Evolutionary conservation across 2,113 vertebrate species (phyloP), one percentile per base, ranked within the genome.

Genomic region (Cololabis saira): DNA sequence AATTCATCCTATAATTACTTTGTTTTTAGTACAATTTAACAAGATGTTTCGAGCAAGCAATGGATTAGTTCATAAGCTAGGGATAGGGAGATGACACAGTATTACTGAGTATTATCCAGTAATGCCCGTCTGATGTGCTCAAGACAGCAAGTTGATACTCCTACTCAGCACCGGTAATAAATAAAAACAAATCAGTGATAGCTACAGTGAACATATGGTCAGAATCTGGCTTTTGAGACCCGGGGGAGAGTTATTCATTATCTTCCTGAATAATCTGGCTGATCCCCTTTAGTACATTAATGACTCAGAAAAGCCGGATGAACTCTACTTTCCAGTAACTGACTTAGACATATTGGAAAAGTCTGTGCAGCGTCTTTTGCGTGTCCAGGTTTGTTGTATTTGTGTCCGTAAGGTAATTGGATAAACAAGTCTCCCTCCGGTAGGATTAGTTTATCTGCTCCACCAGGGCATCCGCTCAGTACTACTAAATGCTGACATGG

Each of bases 221-320:
- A 53, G 52, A 59, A 68, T 78, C 61, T 68, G 54, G 63, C 15
- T 76, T 74, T 54, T 19, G 18, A 62, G 30, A 15, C 37, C 27
- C 21, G 41, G 12, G 0, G 17, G 61, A 61, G 40, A 58, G 59
- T 68, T 67, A 69, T 71, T 67, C 19, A 4, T 87, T 79, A 85
- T 79, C 63, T 64, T 53, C 55, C 47, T 30, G 12, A 81, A 75
- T 88, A 81, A 89, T 84, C 78, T 52, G 14, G 45, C 52, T 70
- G 40, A 87, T 74, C 71, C 70, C 51, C 49, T 68, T 65, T 80
- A 79, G 67, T 76, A 24, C 30, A 49, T 52, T 67, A 69, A 84
- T 81, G 61, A 44, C 59, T 52, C 18, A 45, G 67, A 66, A 50
- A 80, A 77, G 50, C 54, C 72, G 50, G 57, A 69, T 76, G 54